Percentiles rank a stretch among this genome's conserved stretches.
Conservation (phyloP, 2,113 vertebrate genomes). For the Mohoua ochrocephala region DNA sequence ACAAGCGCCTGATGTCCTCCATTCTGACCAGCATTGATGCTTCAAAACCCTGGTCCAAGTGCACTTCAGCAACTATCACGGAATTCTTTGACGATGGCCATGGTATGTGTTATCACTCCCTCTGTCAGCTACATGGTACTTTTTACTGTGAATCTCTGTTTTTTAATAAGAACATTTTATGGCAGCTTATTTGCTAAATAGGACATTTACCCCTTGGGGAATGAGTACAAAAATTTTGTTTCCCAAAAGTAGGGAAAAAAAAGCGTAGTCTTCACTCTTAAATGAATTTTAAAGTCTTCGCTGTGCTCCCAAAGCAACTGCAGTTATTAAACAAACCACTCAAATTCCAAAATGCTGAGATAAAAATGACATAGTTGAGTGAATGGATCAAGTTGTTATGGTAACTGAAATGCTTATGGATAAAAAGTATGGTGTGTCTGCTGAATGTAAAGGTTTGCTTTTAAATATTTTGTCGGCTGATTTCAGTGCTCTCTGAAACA, state of each 20-base stretch:
- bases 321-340: conserved; percentile 54
- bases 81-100: conserved; percentile 97
- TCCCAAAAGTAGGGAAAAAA: neutral
- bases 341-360: conserved; percentile 72
- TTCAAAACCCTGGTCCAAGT: conserved; percentile 98
- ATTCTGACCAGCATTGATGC: conserved; percentile 95
- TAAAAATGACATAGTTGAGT: conserved; percentile 69
- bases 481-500: conserved; percentile 22
- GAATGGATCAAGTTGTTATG: conserved; percentile 67
- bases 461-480: conserved; percentile 49
- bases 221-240: neutral
- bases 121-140: neutral
- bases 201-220: neutral
- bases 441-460: neutral
- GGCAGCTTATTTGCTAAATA: neutral
- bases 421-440: conserved; percentile 41
- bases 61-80: conserved; percentile 93
- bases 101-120: conserved; percentile 73
- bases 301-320: conserved; percentile 46
- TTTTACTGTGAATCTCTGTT: neutral
- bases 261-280: neutral
- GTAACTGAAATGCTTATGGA: conserved; percentile 66
- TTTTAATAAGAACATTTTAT: neutral
- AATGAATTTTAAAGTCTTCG: conserved; percentile 39
- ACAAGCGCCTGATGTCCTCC: conserved; percentile 98